Evolutionary conservation across 2,797 vertebrate species (phyloP).

Genomic region (Vespertilio murinus): DNA sequence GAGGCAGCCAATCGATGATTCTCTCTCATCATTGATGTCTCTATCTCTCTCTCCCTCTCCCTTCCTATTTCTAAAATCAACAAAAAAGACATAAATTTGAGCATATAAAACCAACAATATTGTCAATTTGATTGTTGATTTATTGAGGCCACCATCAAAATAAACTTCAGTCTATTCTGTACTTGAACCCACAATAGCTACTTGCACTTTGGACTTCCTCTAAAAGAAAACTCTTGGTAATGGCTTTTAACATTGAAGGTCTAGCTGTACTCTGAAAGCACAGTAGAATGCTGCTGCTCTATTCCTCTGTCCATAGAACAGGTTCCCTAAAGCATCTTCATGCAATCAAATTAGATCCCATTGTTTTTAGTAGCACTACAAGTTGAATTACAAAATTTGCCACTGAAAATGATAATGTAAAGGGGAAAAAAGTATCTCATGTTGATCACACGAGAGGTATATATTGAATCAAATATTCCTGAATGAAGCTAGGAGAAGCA

Average conservation of each 20-base stretch:
- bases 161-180: not conserved
- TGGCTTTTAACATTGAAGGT: not conserved
- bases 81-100: no score
- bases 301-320: not conserved
- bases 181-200: not conserved
- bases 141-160: conserved; percentile 15
- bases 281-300: not conserved
- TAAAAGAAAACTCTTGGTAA: not conserved
- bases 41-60: no score
- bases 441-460: not conserved
- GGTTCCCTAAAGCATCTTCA: not conserved
- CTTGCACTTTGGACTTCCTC: not conserved
- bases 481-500: not conserved
- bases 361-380: not conserved
- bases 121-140: not conserved
- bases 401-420: not conserved
- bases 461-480: not conserved
- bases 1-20: no score
- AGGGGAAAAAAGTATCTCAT: not conserved
- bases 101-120: not conserved
- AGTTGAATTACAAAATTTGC: not conserved
- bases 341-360: not conserved
- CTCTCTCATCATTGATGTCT: no score
- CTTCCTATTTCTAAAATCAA: no score
- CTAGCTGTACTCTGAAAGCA: not conserved